Conservation (phyloP, 2,888 invertebrate genomes). For the Chydorus sphaericus region DNA sequence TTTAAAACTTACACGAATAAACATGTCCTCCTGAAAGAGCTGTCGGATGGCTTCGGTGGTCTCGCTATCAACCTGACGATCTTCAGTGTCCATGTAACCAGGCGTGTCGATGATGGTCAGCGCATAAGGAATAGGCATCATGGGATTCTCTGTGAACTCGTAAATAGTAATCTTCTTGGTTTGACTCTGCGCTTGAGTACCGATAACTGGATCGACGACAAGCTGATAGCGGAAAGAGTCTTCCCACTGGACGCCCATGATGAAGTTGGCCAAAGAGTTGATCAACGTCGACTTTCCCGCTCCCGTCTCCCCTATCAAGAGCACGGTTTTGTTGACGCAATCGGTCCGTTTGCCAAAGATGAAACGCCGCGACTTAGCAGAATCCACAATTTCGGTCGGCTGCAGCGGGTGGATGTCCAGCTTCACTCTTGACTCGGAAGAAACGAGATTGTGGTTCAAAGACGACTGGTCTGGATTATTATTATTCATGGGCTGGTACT, state of each 20-base stretch:
- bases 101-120: slow-evolving; percentile 1
- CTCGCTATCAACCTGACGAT: not conserved
- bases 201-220: not conserved
- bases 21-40: too few species aligned
- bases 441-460: too few species aligned
- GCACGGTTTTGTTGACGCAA: too few species aligned
- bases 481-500: too few species aligned
- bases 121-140: not conserved
- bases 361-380: too few species aligned
- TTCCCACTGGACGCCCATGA: not conserved
- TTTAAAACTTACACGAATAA: too few species aligned
- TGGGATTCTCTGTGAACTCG: not conserved
- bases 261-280: not conserved
- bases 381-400: too few species aligned
- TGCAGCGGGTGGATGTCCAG: too few species aligned
- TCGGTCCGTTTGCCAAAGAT: too few species aligned
- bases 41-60: not conserved
- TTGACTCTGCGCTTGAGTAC: not conserved
- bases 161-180: not conserved
- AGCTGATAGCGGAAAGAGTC: not conserved
- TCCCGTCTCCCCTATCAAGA: not conserved
- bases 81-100: not conserved
- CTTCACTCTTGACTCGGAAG: too few species aligned
- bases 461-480: too few species aligned
- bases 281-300: not conserved